Base-by-base conservation (phyloP, 2,888 invertebrate genomes). In the Drosophila seclusa region DNA sequence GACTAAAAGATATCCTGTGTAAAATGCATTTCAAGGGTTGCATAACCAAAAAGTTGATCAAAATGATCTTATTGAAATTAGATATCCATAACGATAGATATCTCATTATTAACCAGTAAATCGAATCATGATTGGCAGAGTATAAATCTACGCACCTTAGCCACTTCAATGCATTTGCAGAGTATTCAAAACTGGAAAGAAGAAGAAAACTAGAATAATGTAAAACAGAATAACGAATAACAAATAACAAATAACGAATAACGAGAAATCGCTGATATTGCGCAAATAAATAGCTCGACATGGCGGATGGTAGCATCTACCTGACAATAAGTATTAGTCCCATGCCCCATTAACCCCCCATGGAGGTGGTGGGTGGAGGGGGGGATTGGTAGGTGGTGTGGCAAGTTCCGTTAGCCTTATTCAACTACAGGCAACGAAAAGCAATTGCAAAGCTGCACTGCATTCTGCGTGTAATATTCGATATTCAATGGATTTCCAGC, bases 291-390 rank as follows among this genome's bases (percentile, higher is more conserved):
- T 81, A 58, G 78, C 68, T 59, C 67, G 65, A 68, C 73, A 75
- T 69, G 78, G 54, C 66, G 69, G 50, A 73, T 68, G 54, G 58
- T 59, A 66, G 68, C 64, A 71, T 80, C 75, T 74, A 81, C 84
- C 82, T 83, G 84, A 83, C 84, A 83, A 81, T 76, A 76, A 81
- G 81, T 69, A 76, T 82, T 78, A 83, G 69, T 81, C 75, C 68
- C 80, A 66, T 60, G 73, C 55, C 54, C 63, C 10, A 34, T 54
- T 54, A 13, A 4, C 36, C 6, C 48, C 1, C 7, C 4, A 13
- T 18, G 3, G 29, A 8, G 21, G 13, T 1, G 8, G 6, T 11
- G 2, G 2, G 13, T 24, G 24, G 11, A 29, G 18, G 34, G 0
- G 0, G 0, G 21, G n/a, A n/a, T n/a, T 1, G 24, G 3, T 18